Percentiles rank a stretch among this genome's conserved stretches.
Evolutionary conservation across 1,140 invertebrate species (phyloP).

Genomic region (Magallana gigas): DNA sequence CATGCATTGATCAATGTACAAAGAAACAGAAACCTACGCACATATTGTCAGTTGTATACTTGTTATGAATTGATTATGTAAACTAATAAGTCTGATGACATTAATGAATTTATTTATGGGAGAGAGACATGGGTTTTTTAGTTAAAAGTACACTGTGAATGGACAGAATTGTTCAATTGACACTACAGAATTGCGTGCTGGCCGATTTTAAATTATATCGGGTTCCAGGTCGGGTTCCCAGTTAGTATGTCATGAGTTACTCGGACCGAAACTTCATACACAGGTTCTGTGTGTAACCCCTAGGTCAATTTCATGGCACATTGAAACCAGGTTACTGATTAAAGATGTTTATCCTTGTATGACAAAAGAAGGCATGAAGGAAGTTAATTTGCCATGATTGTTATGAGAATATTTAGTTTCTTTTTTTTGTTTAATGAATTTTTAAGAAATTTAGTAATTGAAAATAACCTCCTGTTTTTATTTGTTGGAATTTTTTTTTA

Average conservation of each 20-base stretch:
- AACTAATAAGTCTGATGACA: no score
- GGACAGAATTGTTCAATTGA: background rate
- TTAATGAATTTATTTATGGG: no score
- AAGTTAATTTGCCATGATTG: slow-evolving; percentile 21
- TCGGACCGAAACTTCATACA: background rate
- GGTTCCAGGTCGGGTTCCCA: background rate
- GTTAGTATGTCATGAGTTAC: background rate
- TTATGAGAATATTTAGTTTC: background rate
- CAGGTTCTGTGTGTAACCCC: background rate
- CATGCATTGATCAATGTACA: no score
- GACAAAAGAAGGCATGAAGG: background rate
- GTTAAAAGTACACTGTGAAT: slow-evolving; percentile 16
- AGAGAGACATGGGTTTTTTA: background rate
- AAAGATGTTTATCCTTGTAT: background rate
- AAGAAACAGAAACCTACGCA: no score
- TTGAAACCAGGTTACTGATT: slow-evolving; percentile 28
- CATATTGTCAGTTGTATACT: no score
- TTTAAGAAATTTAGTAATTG: no score
- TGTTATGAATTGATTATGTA: no score
- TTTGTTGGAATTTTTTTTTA: no score
- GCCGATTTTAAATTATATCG: background rate
- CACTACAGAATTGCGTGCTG: background rate
- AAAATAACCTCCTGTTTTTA: no score
- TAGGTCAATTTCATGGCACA: slow-evolving; percentile 19
- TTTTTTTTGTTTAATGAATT: background rate